Percentiles rank a stretch among this genome's conserved stretches.
Conservation (phyloP, 2,888 invertebrate genomes). For the Thyatira batis region DNA sequence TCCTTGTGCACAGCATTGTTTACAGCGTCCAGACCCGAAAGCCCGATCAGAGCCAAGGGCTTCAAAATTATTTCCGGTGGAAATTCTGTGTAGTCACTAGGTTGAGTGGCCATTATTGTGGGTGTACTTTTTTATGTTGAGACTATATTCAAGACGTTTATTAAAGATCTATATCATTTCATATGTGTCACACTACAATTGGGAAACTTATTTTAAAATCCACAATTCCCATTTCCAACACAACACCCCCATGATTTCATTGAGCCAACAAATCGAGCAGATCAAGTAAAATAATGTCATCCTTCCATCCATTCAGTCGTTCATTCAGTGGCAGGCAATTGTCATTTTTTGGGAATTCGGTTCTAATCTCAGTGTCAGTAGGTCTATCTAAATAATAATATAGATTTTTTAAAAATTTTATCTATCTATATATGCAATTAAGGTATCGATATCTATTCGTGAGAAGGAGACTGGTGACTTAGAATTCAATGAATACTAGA, state of each 20-base stretch:
- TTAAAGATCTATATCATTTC: conserved; percentile 41
- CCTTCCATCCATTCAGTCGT: too few relatives aligned
- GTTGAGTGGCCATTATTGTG: conserved; percentile 77
- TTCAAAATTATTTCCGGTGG: conserved; percentile 92
- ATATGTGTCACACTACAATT: conserved; percentile 21
- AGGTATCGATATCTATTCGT: too few relatives aligned
- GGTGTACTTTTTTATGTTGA: conserved; percentile 8
- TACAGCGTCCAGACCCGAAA: conserved; percentile 93
- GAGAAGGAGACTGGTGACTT: too few relatives aligned
- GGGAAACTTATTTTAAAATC: conserved; percentile 27
- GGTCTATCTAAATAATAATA: too few relatives aligned
- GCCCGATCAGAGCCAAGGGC: conserved; percentile 92
- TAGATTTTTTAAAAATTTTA: too few relatives aligned
- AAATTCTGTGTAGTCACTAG: conserved; percentile 85
- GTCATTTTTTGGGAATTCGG: too few relatives aligned
- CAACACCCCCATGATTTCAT: conserved; percentile 53
- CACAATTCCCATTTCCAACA: conserved; percentile 46
- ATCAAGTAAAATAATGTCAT: too few relatives aligned
- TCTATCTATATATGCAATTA: too few relatives aligned
- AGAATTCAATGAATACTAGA: too few relatives aligned
- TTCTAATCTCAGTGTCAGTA: too few relatives aligned
- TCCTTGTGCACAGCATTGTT: conserved; percentile 94
- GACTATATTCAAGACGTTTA: conserved; percentile 8
- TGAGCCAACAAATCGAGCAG: conserved; percentile 32
- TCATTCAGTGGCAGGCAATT: too few relatives aligned